Evolutionary conservation across 2,113 vertebrate genomes (phyloP), one percentile per base, ranked within the genome.

Genomic region (Oreochromis tanganicae): DNA sequence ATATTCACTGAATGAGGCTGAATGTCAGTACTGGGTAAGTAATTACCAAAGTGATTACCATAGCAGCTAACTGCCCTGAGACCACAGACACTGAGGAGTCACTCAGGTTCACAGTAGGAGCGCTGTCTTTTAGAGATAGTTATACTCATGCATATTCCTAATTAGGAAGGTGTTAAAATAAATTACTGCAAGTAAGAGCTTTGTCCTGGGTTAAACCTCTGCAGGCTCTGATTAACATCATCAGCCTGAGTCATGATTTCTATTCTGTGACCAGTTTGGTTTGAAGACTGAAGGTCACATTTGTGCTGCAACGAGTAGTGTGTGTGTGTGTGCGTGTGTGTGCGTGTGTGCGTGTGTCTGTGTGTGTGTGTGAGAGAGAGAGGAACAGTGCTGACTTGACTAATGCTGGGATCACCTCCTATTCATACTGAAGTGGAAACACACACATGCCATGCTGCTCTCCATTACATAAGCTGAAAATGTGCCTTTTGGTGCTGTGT

Each of bases 381-480:
- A 75, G 66, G n/a, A 89, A 13, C n/a, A 24, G n/a, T 71, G 87
- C 88, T 91, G 87, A 91, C 91, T 41, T 85, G 91, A 87, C 86
- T 88, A 89, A 93, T 87, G 80, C 85, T 81, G 82, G 90, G 91
- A 88, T 92, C 92, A 91, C 73, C 80, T 84, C 84, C 89, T 86
- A 87, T 91, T 91, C 89, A 93, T 90, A 75, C 81, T 94, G 87
- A 90, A 91, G 84, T 89, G 91, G 88, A 91, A 93, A 91, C 89
- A 88, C 91, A 84, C 54, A 84, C 54, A 55, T 84, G 89, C 85
- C 85, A 90, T 88, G 75, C 85, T 46, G 66, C 90, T 81, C 46
- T 19, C 78, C 84, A 89, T 92, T 92, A 91, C 87, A 91, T 87
- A 85, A 91, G 48, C 85, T 87, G 82, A 90, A 88, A 87, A 80